Base-by-base conservation (phyloP, 2,113 vertebrate species). In the Callionymus lyra region DNA sequence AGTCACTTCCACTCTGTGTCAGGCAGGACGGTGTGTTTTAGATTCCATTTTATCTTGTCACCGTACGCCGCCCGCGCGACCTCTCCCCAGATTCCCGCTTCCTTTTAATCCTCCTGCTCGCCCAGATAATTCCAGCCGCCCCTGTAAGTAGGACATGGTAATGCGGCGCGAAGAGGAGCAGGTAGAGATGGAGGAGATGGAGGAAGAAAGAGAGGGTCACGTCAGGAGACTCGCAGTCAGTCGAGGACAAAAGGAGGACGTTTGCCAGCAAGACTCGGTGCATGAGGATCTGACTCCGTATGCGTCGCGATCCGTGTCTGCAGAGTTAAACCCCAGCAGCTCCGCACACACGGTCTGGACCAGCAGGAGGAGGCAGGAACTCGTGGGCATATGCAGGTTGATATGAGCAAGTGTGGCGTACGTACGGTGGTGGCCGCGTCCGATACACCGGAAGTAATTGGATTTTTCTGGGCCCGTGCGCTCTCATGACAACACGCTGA, bases 21-120 rank as follows among this genome's bases (percentile, higher is more conserved):
- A 74, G 60, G 60, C 59, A 77, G 51, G 68, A 71, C 74, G 72
- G 34, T 70, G 54, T 63, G 68, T 77, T 82, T 82, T 79, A 76
- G 70, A 83, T 81, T 85, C 79, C 45, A 73, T 83, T 82, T 86
- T 67, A 83, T 82, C 78, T 77, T 43, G 41, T 57, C 47, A 44
- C 64, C 54, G 50, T 59, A 42, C 47, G 38, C 45, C 61, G 68
- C 68, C 53, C 57, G 50, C 48, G 48, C 56, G 38, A 9, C 27
- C 38, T 40, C 53, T 18, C 49, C 57, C 53, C 46, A 6, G 53
- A 56, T 61, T 34, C 14, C 36, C 14, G 38, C 16, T 36, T 42
- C 45, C 46, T 42, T 35, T 32, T 13, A 14, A 21, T 14, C 44
- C 33, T 16, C 33, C 34, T 17, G 46, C 27, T 43, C 40, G 55